Base-by-base conservation (phyloP, 2,797 vertebrate genomes). In the Myotis planiceps region DNA sequence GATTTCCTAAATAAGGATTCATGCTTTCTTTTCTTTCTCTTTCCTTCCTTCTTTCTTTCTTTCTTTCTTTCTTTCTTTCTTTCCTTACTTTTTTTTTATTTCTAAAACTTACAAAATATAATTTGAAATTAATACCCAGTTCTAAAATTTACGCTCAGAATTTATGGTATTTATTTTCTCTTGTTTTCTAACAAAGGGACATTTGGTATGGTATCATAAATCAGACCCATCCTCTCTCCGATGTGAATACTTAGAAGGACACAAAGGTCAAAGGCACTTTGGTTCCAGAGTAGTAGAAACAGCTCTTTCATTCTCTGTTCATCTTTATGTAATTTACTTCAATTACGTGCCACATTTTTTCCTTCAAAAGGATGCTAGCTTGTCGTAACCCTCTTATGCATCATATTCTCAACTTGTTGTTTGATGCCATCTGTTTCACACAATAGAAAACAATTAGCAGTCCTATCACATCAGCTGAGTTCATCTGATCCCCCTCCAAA, bases 281-380 rank as follows among this genome's bases (percentile, higher is more conserved):
- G 66, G 53, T 93, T 89, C 81, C 84, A 93, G 29, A 92, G 88
- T 69, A 37, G 68, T 75, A 86, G 49, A 96, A 96, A 81, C 49
- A 82, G 53, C 29, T 16, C 60, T 96, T 97, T 66, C 34, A 75
- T 92, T 95, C 58, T 88, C 63, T 92, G n/a, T 88, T 94, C 91
- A 86, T 95, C 87, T 96, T 96, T 95, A 58, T 85, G 58, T 85
- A 87, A 96, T 92, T 96, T 97, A 55, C 74, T 93, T 88, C 63
- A 78, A 85, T 79, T 88, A 53, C 25, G 3, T 66, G 55, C 74
- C 60, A 93, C 53, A 65, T 90, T 72, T 85, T 74, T 93, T 66
- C 66, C 79, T 87, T 87, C 42, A 72, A 94, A 95, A 94, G 47
- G 63, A 88, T 45, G n/a, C 23, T 72, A 75, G 34, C 34, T 68